Evolutionary conservation across 1,140 invertebrate genomes (phyloP).

Genomic region (Maconellicoccus hirsutus): DNA sequence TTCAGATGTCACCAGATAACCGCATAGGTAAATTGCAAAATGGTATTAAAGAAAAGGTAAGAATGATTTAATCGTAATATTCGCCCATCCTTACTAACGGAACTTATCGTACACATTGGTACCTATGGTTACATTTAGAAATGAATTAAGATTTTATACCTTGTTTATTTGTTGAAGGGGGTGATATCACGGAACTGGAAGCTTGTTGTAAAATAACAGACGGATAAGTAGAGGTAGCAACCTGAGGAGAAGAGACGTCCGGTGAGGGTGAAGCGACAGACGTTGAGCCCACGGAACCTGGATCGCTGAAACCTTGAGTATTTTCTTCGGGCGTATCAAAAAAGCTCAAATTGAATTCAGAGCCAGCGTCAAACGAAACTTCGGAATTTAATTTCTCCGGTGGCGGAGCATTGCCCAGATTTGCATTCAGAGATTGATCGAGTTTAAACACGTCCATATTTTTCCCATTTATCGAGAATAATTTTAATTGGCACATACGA

Average conservation of each 20-base stretch:
- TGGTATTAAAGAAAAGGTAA: too few relatives aligned
- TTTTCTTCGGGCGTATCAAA: slow-evolving; percentile 54
- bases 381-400: slow-evolving; percentile 44
- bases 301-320: slow-evolving; percentile 53
- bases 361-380: slow-evolving; percentile 56
- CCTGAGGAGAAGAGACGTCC: slow-evolving; percentile 30
- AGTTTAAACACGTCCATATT: slow-evolving; percentile 53
- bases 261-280: slow-evolving; percentile 43
- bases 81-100: too few relatives aligned
- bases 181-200: background rate
- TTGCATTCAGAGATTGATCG: slow-evolving; percentile 45
- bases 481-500: slow-evolving; percentile 15
- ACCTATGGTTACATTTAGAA: too few relatives aligned
- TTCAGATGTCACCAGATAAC: too few relatives aligned
- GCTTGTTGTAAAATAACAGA: background rate
- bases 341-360: slow-evolving; percentile 64
- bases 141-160: background rate
- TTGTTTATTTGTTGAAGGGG: slow-evolving; percentile 25
- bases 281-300: slow-evolving; percentile 49
- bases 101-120: too few relatives aligned
- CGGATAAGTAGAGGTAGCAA: slow-evolving; percentile 25
- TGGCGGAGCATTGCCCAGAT: slow-evolving; percentile 43
- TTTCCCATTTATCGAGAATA: slow-evolving; percentile 13
- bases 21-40: too few relatives aligned
- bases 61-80: too few relatives aligned